Evolutionary conservation across 1,140 invertebrate species (phyloP).

Genomic region (Trichonephila inaurata): DNA sequence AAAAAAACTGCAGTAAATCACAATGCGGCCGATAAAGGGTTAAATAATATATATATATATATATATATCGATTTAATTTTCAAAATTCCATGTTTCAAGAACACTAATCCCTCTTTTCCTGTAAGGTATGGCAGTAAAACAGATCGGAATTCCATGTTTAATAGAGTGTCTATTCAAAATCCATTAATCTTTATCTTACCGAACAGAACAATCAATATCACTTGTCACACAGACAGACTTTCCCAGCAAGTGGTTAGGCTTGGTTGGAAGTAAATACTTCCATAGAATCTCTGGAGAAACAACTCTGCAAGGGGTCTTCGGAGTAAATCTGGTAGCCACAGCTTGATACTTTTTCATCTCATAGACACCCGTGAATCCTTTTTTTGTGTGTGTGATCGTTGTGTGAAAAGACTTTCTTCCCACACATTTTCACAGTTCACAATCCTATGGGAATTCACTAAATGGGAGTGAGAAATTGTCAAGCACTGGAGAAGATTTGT

Average conservation of each 20-base stretch:
- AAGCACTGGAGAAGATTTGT: not conserved
- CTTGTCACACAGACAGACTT: not conserved
- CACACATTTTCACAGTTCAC: not conserved
- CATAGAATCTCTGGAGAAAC: not conserved
- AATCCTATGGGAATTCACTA: not conserved
- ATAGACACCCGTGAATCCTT: conserved; percentile 1
- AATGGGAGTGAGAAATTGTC: not conserved
- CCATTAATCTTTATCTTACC: not conserved
- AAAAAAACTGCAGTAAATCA: too few species aligned
- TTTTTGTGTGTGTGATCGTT: not conserved
- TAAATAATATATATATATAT: too few species aligned
- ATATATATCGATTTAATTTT: too few species aligned
- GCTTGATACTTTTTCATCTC: not conserved
- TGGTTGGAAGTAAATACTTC: not conserved
- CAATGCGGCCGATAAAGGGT: too few species aligned
- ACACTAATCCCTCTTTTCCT: too few species aligned
- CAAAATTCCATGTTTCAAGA: too few species aligned
- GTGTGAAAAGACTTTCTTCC: not conserved
- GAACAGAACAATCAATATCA: conserved; percentile 43
- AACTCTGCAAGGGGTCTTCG: conserved; percentile 15
- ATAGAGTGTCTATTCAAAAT: not conserved
- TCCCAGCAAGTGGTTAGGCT: not conserved
- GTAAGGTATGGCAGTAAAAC: too few species aligned
- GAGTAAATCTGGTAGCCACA: conserved; percentile 38
- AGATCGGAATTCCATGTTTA: not conserved